Conservation (phyloP, 2,888 invertebrate species). For the Ariolimax columbianus region DNA sequence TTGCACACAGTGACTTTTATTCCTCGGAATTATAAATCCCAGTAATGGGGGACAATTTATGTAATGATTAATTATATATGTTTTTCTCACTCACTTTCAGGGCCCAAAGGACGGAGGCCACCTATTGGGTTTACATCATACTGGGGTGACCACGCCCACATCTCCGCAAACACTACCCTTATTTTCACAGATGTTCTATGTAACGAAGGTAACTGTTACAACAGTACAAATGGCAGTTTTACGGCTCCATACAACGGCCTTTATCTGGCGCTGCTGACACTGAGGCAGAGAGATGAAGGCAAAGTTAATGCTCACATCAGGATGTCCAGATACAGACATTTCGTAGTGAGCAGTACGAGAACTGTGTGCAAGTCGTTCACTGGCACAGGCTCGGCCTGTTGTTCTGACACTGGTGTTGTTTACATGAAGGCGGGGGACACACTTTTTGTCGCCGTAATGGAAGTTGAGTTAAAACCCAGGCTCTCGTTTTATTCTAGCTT, state of each 20-base stretch:
- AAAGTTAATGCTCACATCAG: not conserved
- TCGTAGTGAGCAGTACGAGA: not conserved
- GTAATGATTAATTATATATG: too few relatives aligned
- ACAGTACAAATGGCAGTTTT: not conserved
- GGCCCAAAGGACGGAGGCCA: too few relatives aligned
- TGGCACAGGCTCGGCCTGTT: not conserved
- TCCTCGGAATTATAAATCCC: too few relatives aligned
- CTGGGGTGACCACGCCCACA: not conserved
- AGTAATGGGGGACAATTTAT: too few relatives aligned
- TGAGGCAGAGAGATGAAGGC: conserved; percentile 10
- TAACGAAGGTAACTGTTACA: conserved; percentile 15
- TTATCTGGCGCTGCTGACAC: not conserved
- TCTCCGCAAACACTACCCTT: not conserved
- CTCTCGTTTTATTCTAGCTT: conserved; percentile 14
- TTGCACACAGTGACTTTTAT: too few relatives aligned
- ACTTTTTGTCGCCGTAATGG: not conserved
- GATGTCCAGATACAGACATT: not conserved
- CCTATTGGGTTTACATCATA: conserved; percentile 6
- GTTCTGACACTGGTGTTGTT: not conserved
- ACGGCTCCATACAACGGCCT: conserved; percentile 7
- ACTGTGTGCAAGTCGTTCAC: conserved; percentile 2
- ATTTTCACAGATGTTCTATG: conserved; percentile 15
- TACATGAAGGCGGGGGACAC: not conserved
- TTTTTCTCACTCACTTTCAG: not conserved
- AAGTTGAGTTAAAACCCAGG: not conserved